Evolutionary conservation across 2,797 vertebrate genomes (phyloP).

Genomic region (Yasuhikotakia modesta): DNA sequence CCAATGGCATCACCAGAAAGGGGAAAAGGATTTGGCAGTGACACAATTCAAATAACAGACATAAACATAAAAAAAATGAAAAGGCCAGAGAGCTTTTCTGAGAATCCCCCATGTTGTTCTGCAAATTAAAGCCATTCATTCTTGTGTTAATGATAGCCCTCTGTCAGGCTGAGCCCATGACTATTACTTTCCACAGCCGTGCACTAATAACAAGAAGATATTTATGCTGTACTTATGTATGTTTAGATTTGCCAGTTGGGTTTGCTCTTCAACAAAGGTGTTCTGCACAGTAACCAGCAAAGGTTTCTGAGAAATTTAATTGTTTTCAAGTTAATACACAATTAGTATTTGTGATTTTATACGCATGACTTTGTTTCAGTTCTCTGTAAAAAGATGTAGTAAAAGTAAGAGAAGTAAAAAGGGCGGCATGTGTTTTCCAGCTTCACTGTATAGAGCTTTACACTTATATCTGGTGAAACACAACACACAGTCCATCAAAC

Average conservation of each 20-base stretch:
- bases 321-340: slow-evolving; percentile 34
- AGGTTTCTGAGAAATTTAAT: slow-evolving; percentile 52
- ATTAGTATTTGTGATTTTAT: slow-evolving; percentile 47
- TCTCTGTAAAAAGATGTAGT: slow-evolving; percentile 44
- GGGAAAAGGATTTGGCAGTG: slow-evolving; percentile 26
- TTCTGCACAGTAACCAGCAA: slow-evolving; percentile 43
- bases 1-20: slow-evolving; percentile 26
- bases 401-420: too few species aligned
- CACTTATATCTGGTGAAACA: slow-evolving; percentile 20
- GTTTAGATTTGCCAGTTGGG: slow-evolving; percentile 50
- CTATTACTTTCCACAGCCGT: slow-evolving; percentile 53
- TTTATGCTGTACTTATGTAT: slow-evolving; percentile 56
- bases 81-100: slow-evolving; percentile 43
- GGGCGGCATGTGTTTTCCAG: slow-evolving; percentile 56
- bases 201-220: slow-evolving; percentile 54
- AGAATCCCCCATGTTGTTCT: slow-evolving; percentile 55
- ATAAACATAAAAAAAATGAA: slow-evolving; percentile 34
- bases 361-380: slow-evolving; percentile 25
- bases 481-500: slow-evolving; percentile 49
- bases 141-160: slow-evolving; percentile 61
- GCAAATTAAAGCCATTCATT: slow-evolving; percentile 63
- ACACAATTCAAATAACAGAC: slow-evolving; percentile 42
- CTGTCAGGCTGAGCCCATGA: slow-evolving; percentile 56
- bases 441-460: slow-evolving; percentile 43
- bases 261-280: slow-evolving; percentile 49